Conservation (phyloP, 2,113 vertebrate genomes). For the Istiophorus platypterus region DNA sequence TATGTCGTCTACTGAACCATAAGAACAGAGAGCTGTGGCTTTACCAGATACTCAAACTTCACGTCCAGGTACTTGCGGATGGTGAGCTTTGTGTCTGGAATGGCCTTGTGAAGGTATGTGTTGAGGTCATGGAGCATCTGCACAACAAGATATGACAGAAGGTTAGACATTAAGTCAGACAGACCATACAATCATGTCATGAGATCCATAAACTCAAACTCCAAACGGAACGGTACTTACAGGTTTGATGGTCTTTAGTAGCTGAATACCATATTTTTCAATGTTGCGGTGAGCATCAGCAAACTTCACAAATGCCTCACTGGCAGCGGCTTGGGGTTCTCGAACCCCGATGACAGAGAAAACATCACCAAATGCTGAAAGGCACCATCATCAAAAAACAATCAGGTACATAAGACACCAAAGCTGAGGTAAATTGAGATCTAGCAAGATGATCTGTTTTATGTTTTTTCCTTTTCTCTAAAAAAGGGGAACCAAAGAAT, state of each 20-base stretch:
- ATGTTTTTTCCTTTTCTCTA: not conserved
- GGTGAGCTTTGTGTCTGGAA: slow-evolving; percentile 97
- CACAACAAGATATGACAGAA: slow-evolving; percentile 24
- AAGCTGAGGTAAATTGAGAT: not conserved
- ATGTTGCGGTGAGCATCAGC: slow-evolving; percentile 97
- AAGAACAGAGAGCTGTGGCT: slow-evolving; percentile 14
- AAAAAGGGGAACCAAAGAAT: not conserved
- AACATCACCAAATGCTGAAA: slow-evolving; percentile 92
- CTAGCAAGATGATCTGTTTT: not conserved
- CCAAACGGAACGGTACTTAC: slow-evolving; percentile 82
- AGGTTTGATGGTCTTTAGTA: slow-evolving; percentile 97
- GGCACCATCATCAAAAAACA: not conserved
- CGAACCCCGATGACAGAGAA: slow-evolving; percentile 98
- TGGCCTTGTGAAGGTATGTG: slow-evolving; percentile 97
- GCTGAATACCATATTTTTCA: slow-evolving; percentile 96
- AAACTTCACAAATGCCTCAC: slow-evolving; percentile 98
- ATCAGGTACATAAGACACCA: not conserved
- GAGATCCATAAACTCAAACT: not conserved
- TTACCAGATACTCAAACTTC: slow-evolving; percentile 98
- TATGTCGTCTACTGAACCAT: not conserved
- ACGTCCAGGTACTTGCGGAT: slow-evolving; percentile 99
- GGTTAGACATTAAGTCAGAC: not conserved
- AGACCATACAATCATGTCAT: too few relatives aligned
- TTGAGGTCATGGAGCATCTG: slow-evolving; percentile 99
- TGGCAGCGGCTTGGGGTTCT: slow-evolving; percentile 95